A percentile compares a stretch with the other conserved stretches of the same genome.
These are phyloP conservation scores for Hymenochirus boettgeri DNA, from an alignment of 2,113 vertebrate species.

Conservation along the genomic window DNA sequence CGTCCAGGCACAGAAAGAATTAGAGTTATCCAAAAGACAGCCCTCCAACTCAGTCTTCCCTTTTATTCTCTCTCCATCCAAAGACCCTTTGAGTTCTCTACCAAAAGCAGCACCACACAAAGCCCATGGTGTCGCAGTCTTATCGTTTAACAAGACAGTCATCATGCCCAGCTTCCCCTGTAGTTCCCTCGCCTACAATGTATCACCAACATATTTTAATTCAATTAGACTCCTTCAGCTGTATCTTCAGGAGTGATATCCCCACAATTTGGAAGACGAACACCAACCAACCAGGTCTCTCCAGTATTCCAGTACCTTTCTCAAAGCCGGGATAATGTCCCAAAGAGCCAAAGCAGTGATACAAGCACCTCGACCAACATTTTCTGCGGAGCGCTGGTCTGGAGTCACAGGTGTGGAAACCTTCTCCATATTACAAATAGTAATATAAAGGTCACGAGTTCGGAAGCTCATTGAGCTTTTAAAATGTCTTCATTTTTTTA, in stretches of 20 bases:
- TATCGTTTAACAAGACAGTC: slow-evolving; percentile 57
- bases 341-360: slow-evolving; percentile 60
- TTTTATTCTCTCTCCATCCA: slow-evolving; percentile 82
- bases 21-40: slow-evolving; percentile 79
- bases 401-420: slow-evolving; percentile 97
- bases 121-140: slow-evolving; percentile 49
- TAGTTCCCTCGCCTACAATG: slow-evolving; percentile 61
- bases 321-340: slow-evolving; percentile 66
- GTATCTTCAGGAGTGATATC: slow-evolving; percentile 49
- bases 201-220: slow-evolving; percentile 49
- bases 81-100: slow-evolving; percentile 65
- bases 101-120: slow-evolving; percentile 73
- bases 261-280: slow-evolving; percentile 41
- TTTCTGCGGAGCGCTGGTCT: slow-evolving; percentile 89
- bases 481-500: no score
- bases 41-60: slow-evolving; percentile 83
- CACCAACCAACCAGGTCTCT: slow-evolving; percentile 47
- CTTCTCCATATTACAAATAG: slow-evolving; percentile 78
- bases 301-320: slow-evolving; percentile 67
- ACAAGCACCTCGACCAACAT: slow-evolving; percentile 87
- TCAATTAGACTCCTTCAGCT: slow-evolving; percentile 53
- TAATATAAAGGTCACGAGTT: background rate
- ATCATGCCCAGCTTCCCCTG: slow-evolving; percentile 59
- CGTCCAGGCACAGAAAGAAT: slow-evolving; percentile 74
- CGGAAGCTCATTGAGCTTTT: no score